Percentiles rank a stretch among this genome's conserved stretches.
phyloP scores from a whole-genome alignment of 2,888 invertebrate genomes.

The Stenodema calcarata region DNA sequence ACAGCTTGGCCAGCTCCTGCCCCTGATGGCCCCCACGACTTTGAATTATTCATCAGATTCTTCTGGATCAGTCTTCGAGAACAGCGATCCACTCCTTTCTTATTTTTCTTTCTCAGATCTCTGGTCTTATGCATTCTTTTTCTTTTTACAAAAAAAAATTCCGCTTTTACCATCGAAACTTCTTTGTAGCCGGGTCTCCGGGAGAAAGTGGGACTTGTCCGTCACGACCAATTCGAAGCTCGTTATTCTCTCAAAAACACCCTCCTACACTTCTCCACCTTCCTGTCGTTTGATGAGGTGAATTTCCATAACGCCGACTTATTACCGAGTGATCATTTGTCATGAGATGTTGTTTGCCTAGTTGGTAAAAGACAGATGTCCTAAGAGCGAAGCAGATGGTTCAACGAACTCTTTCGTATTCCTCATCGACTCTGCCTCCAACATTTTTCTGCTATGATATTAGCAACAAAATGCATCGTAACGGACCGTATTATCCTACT shows the following conservation, averaged over 20 bases:
- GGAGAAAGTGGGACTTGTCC: neutral
- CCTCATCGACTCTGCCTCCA: too few relatives aligned
- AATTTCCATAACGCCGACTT: constrained; percentile 30
- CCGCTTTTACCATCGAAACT: neutral
- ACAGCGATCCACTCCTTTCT: constrained; percentile 31
- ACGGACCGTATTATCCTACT: too few relatives aligned
- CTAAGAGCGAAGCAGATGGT: too few relatives aligned
- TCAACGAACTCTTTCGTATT: too few relatives aligned
- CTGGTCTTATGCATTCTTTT: neutral
- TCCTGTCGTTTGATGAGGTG: neutral
- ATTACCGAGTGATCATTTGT: constrained; percentile 15
- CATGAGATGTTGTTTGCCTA: neutral
- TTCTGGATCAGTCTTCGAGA: constrained; percentile 43
- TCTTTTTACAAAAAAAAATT: neutral
- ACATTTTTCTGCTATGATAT: too few relatives aligned
- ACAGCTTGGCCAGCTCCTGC: constrained; percentile 18
- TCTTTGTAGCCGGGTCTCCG: neutral
- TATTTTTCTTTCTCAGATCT: constrained; percentile 13
- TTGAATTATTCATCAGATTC: constrained; percentile 48
- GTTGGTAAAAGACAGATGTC: too few relatives aligned
- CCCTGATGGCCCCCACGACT: constrained; percentile 21
- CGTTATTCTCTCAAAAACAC: neutral
- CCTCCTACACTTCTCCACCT: neutral
- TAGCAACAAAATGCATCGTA: too few relatives aligned
- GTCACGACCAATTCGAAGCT: constrained; percentile 8